A percentile compares a stretch with the other conserved stretches of the same genome.
These are phyloP conservation scores for Scaptomyza polygonia DNA, from an alignment of 2,888 invertebrate species.

Conservation along the genomic window DNA sequence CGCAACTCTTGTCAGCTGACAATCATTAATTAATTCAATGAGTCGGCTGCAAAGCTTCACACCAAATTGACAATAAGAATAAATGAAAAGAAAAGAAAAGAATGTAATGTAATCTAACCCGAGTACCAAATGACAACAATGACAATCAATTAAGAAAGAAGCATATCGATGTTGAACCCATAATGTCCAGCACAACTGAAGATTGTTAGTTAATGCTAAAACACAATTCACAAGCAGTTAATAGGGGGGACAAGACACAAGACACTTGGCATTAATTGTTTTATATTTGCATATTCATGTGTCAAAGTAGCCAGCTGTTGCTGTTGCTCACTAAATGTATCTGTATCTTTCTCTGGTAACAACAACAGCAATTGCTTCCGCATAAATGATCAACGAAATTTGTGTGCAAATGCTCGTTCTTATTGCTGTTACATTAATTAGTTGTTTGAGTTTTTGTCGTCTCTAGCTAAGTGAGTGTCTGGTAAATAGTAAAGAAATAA, in stretches of 20 bases:
- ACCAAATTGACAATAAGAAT: constrained; percentile 35
- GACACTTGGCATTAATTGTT: constrained; percentile 28
- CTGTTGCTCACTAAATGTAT: constrained; percentile 38
- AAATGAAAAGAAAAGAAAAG: not conserved
- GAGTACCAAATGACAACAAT: constrained; percentile 60
- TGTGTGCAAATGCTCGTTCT: constrained; percentile 55
- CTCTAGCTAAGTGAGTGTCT: constrained; percentile 66
- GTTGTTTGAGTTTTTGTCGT: constrained; percentile 62
- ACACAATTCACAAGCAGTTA: constrained; percentile 48
- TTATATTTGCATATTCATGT: constrained; percentile 81
- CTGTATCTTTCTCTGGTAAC: constrained; percentile 12
- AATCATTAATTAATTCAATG: constrained; percentile 67
- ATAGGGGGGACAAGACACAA: constrained; percentile 23
- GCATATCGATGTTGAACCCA: constrained; percentile 60
- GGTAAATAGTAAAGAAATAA: constrained; percentile 36
- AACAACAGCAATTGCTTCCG: constrained; percentile 60
- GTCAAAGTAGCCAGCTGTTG: constrained; percentile 32
- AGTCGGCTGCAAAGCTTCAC: constrained; percentile 68
- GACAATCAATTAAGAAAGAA: constrained; percentile 73
- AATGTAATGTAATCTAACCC: not conserved
- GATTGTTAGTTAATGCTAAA: constrained; percentile 39
- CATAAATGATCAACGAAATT: constrained; percentile 65
- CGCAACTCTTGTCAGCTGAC: constrained; percentile 36
- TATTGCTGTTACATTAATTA: constrained; percentile 74
- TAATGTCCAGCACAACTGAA: constrained; percentile 56